These are phyloP conservation scores for Lypha dubia DNA, from an alignment of 2,888 invertebrate species.

Conservation along the genomic window DNA sequence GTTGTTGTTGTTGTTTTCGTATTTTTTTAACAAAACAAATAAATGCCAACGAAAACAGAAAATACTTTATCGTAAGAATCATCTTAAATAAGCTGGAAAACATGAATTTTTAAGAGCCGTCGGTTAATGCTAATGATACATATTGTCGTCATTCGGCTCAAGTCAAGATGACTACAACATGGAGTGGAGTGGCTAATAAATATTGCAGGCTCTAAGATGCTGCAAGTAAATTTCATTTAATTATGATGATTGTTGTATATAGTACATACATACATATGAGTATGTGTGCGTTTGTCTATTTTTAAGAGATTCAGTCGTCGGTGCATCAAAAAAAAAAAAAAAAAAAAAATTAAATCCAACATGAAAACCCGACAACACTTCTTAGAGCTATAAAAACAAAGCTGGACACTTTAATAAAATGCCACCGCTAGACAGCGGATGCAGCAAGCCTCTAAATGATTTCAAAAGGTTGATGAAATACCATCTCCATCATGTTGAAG, in stretches of 20 bases:
- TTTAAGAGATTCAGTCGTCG: constrained; percentile 41
- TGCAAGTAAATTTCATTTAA: constrained; percentile 30
- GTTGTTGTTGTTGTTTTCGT: too few species aligned
- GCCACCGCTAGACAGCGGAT: constrained; percentile 26
- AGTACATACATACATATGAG: too few species aligned
- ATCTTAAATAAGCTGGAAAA: constrained; percentile 34
- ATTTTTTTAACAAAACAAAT: constrained; percentile 46
- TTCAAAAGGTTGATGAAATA: constrained; percentile 50
- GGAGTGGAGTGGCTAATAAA: constrained; percentile 25
- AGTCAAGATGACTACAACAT: constrained; percentile 25
- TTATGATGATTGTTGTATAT: background rate
- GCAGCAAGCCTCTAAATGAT: constrained; percentile 16
- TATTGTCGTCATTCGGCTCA: background rate
- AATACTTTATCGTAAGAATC: background rate
- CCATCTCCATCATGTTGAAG: too few species aligned
- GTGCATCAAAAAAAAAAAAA: constrained; percentile 59
- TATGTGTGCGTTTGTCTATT: constrained; percentile 33
- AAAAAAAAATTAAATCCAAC: constrained; percentile 17
- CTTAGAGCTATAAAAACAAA: constrained; percentile 36
- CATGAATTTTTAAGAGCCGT: constrained; percentile 35
- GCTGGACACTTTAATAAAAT: constrained; percentile 62
- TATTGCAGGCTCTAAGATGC: background rate
- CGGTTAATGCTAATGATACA: constrained; percentile 54
- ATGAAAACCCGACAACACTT: constrained; percentile 21
- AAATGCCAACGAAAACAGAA: constrained; percentile 47